Percentiles rank a stretch among this genome's conserved stretches.
These are phyloP conservation scores for Rhodophaea formosa DNA, from an alignment of 2,888 invertebrate genomes.

Conservation along the genomic window DNA sequence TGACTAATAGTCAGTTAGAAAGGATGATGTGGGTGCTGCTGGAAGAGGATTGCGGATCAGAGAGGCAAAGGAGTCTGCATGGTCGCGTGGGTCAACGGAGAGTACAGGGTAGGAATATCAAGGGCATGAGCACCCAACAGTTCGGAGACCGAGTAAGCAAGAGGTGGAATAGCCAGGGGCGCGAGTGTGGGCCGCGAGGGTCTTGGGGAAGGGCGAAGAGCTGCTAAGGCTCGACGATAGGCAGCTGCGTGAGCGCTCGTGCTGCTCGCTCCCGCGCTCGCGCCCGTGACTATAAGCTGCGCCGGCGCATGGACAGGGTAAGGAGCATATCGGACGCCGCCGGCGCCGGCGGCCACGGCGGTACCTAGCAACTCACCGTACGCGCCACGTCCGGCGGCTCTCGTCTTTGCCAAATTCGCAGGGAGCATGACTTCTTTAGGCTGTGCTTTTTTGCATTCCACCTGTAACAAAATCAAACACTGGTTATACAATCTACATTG, in stretches of 20 bases:
- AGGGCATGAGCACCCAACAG: constrained; percentile 85
- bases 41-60: constrained; percentile 78
- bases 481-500: constrained; percentile 32
- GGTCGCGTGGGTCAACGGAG: constrained; percentile 86
- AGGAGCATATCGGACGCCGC: constrained; percentile 83
- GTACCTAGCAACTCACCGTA: constrained; percentile 98
- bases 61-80: constrained; percentile 73
- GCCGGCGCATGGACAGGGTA: constrained; percentile 80
- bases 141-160: constrained; percentile 77
- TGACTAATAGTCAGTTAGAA: constrained; percentile 43
- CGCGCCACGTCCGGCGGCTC: constrained; percentile 96
- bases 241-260: constrained; percentile 60
- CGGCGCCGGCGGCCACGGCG: constrained; percentile 81
- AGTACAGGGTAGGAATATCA: constrained; percentile 86
- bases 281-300: constrained; percentile 69
- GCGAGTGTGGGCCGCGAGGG: constrained; percentile 63
- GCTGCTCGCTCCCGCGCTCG: constrained; percentile 57
- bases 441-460: constrained; percentile 99
- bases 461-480: constrained; percentile 83
- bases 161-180: constrained; percentile 65
- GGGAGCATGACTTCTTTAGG: constrained; percentile 99
- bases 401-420: constrained; percentile 96
- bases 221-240: constrained; percentile 71
- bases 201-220: constrained; percentile 67
- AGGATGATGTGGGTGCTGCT: constrained; percentile 74